Evolutionary conservation across 2,113 vertebrate species (phyloP), one percentile per base, ranked within the genome.

Genomic region (Gymnarchus niloticus): DNA sequence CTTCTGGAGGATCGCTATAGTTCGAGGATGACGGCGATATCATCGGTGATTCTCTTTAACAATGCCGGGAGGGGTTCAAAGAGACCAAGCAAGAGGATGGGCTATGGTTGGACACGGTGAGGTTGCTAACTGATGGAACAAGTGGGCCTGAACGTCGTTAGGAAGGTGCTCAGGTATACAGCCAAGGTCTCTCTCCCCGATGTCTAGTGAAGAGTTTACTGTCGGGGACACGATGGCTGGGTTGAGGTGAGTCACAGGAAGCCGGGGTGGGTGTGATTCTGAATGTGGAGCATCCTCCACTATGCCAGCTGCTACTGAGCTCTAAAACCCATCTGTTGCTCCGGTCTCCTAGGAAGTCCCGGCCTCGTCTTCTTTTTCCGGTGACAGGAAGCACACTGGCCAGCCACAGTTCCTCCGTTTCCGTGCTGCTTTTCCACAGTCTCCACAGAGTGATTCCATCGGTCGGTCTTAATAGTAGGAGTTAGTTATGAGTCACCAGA

Each of bases 391-490:
- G 91, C 90, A 78, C 33, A 21, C 59, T 84, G 76, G 61, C 85
- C 61, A 80, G 90, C 92, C 89, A 90, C 92, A 91, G 92, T 92
- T 94, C 92, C 90, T 88, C 89, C 87, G 90, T 92, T 92, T 91
- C 89, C 88, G 88, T 44, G 89, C 90, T 54, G 7, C 6, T 61
- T 82, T 78, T 46, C 65, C n/a, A 46, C 56, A 25, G 82, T 48
- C 87, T 87, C 84, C 78, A 6, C n/a, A 88, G 90, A 90, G 86
- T 85, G 88, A 86, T 78, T 85, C 89, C 90, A 92, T 93, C 91
- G 92, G 92, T 91, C 91, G 85, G 88, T 87, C 44, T 89, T 92
- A 93, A 94, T 93, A 88, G 93, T 81, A 89, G 90, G 89, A 93
- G 93, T 94, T 92, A 94, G 92, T 90, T 87, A 84, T 86, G 91